These are phyloP conservation scores for Aphrocallistes beatrix DNA, from an alignment of 37 sponge, comb jelly and placozoan genomes.

Conservation along the genomic window DNA sequence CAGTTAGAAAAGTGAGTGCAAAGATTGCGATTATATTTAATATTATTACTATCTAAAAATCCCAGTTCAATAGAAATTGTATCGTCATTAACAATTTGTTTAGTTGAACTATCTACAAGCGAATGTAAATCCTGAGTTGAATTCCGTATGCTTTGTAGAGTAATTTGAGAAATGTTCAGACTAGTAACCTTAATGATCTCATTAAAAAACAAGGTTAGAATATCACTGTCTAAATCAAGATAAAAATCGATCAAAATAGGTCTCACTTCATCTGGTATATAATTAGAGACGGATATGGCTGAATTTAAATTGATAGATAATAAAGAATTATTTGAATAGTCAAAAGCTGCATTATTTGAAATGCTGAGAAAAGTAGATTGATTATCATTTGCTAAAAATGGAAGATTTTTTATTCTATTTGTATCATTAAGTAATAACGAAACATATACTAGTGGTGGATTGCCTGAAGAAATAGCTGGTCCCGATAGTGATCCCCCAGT, in stretches of 20 bases:
- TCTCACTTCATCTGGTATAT: conserved; percentile 36
- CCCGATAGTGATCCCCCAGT: conserved; percentile 51
- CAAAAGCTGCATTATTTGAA: conserved; percentile 30
- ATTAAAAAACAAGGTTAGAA: conserved; percentile 53
- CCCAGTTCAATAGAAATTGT: conserved; percentile 28
- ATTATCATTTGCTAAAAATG: conserved; percentile 33
- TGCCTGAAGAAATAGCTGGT: conserved; percentile 33
- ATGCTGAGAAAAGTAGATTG: conserved; percentile 52
- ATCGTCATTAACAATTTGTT: conserved; percentile 24
- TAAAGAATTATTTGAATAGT: conserved; percentile 35
- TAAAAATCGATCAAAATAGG: conserved; percentile 37
- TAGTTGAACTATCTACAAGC: conserved; percentile 34
- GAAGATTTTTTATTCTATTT: conserved; percentile 50
- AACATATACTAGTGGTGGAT: conserved; percentile 60
- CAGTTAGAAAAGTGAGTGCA: conserved; percentile 39
- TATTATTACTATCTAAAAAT: conserved; percentile 38
- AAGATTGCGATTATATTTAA: conserved; percentile 40
- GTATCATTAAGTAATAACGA: conserved; percentile 32
- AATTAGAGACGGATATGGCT: conserved; percentile 40
- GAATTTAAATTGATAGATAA: neutral
- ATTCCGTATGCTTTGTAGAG: conserved; percentile 35
- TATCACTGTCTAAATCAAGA: conserved; percentile 49
- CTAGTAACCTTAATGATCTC: conserved; percentile 59
- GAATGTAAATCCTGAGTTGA: neutral
- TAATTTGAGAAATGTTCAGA: conserved; percentile 29